These are phyloP conservation scores for Parnassius orleans DNA, from an alignment of 2,888 invertebrate genomes.

Conservation along the genomic window DNA sequence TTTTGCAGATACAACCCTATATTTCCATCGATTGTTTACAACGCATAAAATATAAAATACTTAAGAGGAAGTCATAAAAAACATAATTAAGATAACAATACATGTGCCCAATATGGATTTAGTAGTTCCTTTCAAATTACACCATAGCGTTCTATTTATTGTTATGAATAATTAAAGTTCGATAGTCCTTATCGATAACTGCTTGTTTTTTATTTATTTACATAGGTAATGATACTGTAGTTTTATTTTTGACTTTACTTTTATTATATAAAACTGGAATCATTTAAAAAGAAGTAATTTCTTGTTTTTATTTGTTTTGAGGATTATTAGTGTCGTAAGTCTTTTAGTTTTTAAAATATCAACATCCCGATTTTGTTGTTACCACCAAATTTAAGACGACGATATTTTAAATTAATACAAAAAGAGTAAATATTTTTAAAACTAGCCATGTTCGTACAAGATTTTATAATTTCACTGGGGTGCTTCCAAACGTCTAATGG, in stretches of 20 bases:
- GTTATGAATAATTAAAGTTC: conserved; percentile 24
- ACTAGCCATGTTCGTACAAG: too few species aligned
- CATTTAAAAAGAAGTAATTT: too few species aligned
- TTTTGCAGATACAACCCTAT: conserved; percentile 3
- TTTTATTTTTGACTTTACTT: too few species aligned
- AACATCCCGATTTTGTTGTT: too few species aligned
- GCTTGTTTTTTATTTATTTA: conserved; percentile 11
- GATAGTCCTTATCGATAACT: conserved; percentile 13
- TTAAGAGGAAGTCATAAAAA: conserved; percentile 26
- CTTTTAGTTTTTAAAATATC: too few species aligned
- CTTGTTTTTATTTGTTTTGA: too few species aligned
- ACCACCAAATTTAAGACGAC: too few species aligned
- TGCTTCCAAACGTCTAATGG: conserved; percentile 35
- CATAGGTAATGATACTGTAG: conserved; percentile 2
- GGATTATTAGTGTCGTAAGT: too few species aligned
- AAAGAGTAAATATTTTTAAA: too few species aligned
- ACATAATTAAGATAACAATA: conserved; percentile 27
- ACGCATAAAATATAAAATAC: conserved; percentile 9
- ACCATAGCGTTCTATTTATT: conserved; percentile 23
- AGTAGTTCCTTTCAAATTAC: conserved; percentile 21
- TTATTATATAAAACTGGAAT: too few species aligned
- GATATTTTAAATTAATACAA: too few species aligned
- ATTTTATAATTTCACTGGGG: conserved; percentile 26
- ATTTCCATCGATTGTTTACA: conserved; percentile 13
- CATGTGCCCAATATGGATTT: conserved; percentile 26